Base-by-base conservation (phyloP, 2,113 vertebrate genomes). In the Mystacornis crossleyi region DNA sequence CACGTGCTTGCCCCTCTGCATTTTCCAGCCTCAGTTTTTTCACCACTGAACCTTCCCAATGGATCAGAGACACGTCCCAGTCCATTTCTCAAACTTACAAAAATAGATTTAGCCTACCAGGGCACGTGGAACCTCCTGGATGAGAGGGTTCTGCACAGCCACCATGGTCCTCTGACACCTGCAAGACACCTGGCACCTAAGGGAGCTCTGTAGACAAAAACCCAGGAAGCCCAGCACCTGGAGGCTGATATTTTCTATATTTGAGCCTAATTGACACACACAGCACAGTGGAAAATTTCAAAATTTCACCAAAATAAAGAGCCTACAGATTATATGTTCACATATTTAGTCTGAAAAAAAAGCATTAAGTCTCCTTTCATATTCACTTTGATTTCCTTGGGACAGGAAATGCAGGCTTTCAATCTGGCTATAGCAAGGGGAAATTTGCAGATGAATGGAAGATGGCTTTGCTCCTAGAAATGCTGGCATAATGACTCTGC, bases 381-480 rank as follows among this genome's bases (percentile, higher is more conserved):
- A 64, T 38, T 94, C 48, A 69, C 20, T 89, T 61, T 45, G 36
- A 81, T 60, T 62, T 91, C 65, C 81, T 80, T 75, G 70, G 62
- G 74, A 81, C 66, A 87, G 93, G 84, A 94, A 93, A 80, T 26
- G 53, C 70, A 24, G 54, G 48, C 45, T 96, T 95, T 96, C 70
- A 81, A 47, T 57, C 57, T 74, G 77, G 70, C 60, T 60, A 3
- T 8, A 79, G 80, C 38, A 81, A 81, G 62, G 43, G 72, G 64
- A 92, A 93, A 94, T 94, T 85, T 93, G 79, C 85, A 94, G 81
- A 96, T 86, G 90, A 93, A 94, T 86, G 57, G 90, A 80, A 80
- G 81, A 96, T 91, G 93, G 93, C 94, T 95, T 90, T 80, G 67
- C 82, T 95, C 96, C 95, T 89, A 92, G 90, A 94, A 95, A 86